Conservation (phyloP, 2,888 invertebrate genomes). For the Gymnocheta viridis region DNA sequence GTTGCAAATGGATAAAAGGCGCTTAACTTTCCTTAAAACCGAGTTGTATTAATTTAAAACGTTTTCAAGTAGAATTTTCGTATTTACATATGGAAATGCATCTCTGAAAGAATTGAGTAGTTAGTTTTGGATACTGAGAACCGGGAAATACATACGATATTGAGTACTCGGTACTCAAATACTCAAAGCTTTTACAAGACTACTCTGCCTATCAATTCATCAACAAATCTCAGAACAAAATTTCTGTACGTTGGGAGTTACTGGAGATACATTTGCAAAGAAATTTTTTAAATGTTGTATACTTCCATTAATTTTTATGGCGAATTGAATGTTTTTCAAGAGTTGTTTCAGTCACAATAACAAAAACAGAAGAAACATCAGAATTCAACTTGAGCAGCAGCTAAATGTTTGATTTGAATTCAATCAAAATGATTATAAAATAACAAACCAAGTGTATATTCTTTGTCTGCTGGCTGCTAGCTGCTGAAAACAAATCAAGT, state of each 20-base stretch:
- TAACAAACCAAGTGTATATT: slow-evolving; percentile 57
- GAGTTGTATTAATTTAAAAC: too few species aligned
- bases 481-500: slow-evolving; percentile 57
- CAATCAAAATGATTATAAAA: slow-evolving; percentile 78
- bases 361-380: slow-evolving; percentile 59
- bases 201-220: too few species aligned
- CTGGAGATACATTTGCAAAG: slow-evolving; percentile 39
- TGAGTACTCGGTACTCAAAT: too few species aligned
- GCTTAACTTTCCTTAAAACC: too few species aligned
- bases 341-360: slow-evolving; percentile 57
- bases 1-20: too few species aligned
- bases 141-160: too few species aligned
- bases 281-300: slow-evolving; percentile 41
- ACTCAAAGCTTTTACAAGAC: too few species aligned
- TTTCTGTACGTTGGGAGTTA: slow-evolving; percentile 21
- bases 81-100: too few species aligned
- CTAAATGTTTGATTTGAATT: slow-evolving; percentile 79
- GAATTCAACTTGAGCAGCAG: slow-evolving; percentile 55
- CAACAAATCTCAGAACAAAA: neutral
- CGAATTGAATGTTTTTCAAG: slow-evolving; percentile 51
- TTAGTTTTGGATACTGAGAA: too few species aligned
- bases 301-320: slow-evolving; percentile 63
- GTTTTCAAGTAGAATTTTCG: too few species aligned
- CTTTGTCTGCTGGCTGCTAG: slow-evolving; percentile 44
- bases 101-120: too few species aligned